Conservation (phyloP, 2,888 invertebrate genomes). For the Acleris laterana region DNA sequence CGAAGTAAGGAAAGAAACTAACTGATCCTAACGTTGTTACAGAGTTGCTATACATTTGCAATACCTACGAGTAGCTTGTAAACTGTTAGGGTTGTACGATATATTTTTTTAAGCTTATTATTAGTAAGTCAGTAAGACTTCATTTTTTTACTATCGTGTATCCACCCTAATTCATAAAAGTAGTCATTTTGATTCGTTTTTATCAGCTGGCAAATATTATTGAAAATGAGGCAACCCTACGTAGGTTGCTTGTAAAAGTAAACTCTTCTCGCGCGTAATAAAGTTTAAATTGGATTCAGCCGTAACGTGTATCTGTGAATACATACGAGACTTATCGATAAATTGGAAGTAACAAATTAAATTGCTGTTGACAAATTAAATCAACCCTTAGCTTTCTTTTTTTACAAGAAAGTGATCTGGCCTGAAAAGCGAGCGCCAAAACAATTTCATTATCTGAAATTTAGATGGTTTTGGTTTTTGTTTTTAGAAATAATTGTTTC, state of each 20-base stretch:
- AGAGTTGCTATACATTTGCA: constrained; percentile 31
- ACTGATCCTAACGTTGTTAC: constrained; percentile 54
- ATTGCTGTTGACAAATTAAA: constrained; percentile 47
- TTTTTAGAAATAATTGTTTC: too few relatives aligned
- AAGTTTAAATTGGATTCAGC: constrained; percentile 18
- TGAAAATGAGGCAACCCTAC: constrained; percentile 33
- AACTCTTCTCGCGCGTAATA: constrained; percentile 8
- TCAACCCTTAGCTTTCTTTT: constrained; percentile 13
- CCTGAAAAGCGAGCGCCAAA: too few relatives aligned
- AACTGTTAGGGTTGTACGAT: constrained; percentile 1
- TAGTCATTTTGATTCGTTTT: too few relatives aligned
- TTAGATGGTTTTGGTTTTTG: too few relatives aligned
- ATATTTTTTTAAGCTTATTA: background rate
- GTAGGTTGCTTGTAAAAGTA: constrained; percentile 39
- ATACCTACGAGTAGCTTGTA: constrained; percentile 18
- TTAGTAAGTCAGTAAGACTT: background rate
- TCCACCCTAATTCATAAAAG: too few relatives aligned
- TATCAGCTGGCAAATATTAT: background rate
- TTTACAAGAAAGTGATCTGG: constrained; percentile 3
- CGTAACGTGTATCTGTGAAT: constrained; percentile 1
- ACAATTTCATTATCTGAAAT: too few relatives aligned
- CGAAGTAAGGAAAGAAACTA: constrained; percentile 43
- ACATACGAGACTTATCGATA: constrained; percentile 11
- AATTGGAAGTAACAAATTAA: constrained; percentile 53
- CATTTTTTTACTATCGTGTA: too few relatives aligned